phyloP scores from a whole-genome alignment of 2,113 vertebrate genomes.

The Sardina pilchardus region DNA sequence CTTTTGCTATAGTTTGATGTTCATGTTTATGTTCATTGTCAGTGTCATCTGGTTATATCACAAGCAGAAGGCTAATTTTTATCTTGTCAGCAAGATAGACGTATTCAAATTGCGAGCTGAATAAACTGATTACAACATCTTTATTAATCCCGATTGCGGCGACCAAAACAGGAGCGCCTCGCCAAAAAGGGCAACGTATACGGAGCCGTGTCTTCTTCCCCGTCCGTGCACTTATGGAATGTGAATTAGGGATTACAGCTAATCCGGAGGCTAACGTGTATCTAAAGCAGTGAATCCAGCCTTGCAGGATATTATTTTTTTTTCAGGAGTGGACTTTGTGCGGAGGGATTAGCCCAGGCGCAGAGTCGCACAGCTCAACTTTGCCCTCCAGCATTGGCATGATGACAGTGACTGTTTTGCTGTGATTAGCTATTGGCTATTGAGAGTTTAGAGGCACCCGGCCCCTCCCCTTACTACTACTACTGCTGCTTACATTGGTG shows the following conservation, averaged over 20 bases:
- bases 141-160: background rate
- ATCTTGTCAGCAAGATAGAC: background rate
- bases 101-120: background rate
- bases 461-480: too few species aligned
- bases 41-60: background rate
- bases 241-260: constrained; percentile 71
- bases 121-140: background rate
- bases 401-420: constrained; percentile 53
- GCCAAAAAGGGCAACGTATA: background rate
- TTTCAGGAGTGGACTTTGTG: constrained; percentile 67
- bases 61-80: background rate
- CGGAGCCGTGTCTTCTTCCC: constrained; percentile 43
- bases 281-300: constrained; percentile 64
- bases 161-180: background rate
- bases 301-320: constrained; percentile 73
- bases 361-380: constrained; percentile 44
- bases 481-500: background rate
- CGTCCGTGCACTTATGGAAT: constrained; percentile 75
- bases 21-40: background rate
- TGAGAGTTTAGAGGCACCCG: constrained; percentile 27
- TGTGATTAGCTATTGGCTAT: background rate
- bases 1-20: background rate
- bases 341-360: constrained; percentile 63
- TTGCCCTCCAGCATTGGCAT: constrained; percentile 54
- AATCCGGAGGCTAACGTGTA: constrained; percentile 65